Conservation (phyloP, 2,113 vertebrate species). For the Dolichallabes microphthalmus region DNA sequence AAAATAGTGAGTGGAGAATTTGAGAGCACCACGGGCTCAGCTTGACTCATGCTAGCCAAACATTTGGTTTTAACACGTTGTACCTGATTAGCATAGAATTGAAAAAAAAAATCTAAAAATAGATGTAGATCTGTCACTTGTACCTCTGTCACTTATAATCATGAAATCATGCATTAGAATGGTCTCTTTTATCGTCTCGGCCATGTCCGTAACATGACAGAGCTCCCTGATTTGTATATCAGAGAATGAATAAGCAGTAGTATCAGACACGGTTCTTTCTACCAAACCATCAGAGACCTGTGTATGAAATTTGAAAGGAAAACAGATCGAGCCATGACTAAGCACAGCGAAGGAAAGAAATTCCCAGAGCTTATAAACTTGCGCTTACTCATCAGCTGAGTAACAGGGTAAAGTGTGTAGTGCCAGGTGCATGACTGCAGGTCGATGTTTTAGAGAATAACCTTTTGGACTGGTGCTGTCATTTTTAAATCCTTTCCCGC, state of each 20-base stretch:
- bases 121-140: not conserved
- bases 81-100: not conserved
- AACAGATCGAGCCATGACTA: not conserved
- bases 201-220: not conserved
- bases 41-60: not conserved
- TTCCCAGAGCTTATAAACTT: not conserved
- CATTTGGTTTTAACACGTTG: not conserved
- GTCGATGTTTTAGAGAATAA: slow-evolving; percentile 7
- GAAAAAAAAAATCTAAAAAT: no score
- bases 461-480: slow-evolving; percentile 27
- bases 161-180: not conserved
- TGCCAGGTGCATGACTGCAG: not conserved
- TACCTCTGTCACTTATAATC: no score
- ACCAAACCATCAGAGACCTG: not conserved
- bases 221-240: not conserved
- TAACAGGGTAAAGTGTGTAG: not conserved
- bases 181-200: not conserved
- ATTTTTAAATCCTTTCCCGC: not conserved
- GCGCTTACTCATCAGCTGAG: not conserved
- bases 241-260: not conserved
- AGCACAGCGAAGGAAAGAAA: not conserved
- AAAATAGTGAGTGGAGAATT: not conserved
- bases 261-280: not conserved
- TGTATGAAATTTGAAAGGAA: not conserved
- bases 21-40: not conserved